A percentile compares a stretch with the other conserved stretches of the same genome.
Evolutionary conservation across 2,888 invertebrate species (phyloP).

Genomic region (Euphydryas editha): DNA sequence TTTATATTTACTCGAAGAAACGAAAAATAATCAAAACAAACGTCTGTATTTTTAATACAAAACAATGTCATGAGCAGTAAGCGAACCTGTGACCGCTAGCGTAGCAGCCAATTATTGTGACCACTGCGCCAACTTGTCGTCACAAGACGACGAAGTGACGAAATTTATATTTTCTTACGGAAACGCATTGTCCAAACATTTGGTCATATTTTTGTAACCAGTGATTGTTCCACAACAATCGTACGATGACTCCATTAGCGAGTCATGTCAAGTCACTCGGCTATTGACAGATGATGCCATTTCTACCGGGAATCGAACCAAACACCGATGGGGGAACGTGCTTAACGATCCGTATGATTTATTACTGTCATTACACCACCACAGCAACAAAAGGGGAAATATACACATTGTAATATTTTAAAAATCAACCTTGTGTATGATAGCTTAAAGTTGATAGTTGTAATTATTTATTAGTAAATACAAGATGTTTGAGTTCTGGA

Average conservation of each 20-base stretch:
- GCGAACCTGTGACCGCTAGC: too few relatives aligned
- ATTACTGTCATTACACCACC: constrained; percentile 79
- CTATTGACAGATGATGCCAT: constrained; percentile 84
- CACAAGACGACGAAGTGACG: not conserved
- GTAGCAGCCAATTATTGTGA: too few relatives aligned
- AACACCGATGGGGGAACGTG: constrained; percentile 71
- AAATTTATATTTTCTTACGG: not conserved
- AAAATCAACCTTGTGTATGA: constrained; percentile 40
- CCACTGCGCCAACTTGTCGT: too few relatives aligned
- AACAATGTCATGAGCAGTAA: too few relatives aligned
- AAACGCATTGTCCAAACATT: constrained; percentile 23
- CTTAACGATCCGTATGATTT: constrained; percentile 83
- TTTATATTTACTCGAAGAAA: too few relatives aligned
- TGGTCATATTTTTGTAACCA: constrained; percentile 42
- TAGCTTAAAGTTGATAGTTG: constrained; percentile 8
- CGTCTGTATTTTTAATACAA: too few relatives aligned
- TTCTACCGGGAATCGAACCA: constrained; percentile 81
- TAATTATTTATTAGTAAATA: constrained; percentile 23
- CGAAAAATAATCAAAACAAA: too few relatives aligned
- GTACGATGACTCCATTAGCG: constrained; percentile 79
- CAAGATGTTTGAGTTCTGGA: constrained; percentile 44
- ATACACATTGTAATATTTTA: constrained; percentile 48
- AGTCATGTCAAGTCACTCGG: constrained; percentile 78
- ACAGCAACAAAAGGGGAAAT: constrained; percentile 60
- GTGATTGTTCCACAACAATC: constrained; percentile 62